Evolutionary conservation across 2,113 vertebrate genomes (phyloP).

Genomic region (Glaucidium brasilianum): DNA sequence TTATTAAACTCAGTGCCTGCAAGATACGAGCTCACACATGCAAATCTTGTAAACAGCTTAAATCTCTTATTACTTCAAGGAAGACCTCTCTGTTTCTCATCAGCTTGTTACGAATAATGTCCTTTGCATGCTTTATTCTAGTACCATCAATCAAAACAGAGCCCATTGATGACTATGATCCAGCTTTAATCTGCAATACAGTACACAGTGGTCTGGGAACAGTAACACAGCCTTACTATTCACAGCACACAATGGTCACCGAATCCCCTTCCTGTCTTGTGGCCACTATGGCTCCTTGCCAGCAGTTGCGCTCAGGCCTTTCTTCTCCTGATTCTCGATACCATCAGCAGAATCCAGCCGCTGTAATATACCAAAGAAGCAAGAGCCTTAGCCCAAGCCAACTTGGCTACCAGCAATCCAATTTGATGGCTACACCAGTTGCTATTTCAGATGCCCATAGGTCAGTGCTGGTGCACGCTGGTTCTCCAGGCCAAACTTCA

Average conservation of each 20-base stretch:
- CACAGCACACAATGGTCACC: constrained; percentile 79
- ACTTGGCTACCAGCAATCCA: constrained; percentile 81
- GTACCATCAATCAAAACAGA: constrained; percentile 97
- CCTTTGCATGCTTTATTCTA: constrained; percentile 73
- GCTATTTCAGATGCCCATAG: constrained; percentile 86
- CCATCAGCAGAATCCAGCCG: constrained; percentile 86
- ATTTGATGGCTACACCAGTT: constrained; percentile 66
- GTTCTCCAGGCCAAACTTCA: constrained; percentile 80
- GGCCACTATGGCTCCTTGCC: constrained; percentile 87
- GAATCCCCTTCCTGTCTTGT: constrained; percentile 85
- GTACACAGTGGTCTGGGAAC: constrained; percentile 85
- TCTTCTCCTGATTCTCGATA: constrained; percentile 82
- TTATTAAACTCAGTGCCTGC: not conserved
- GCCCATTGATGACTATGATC: constrained; percentile 91
- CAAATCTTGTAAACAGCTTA: not conserved
- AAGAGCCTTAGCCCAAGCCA: constrained; percentile 85
- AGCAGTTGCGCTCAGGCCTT: constrained; percentile 83
- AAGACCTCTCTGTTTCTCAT: not conserved
- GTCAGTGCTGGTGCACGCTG: constrained; percentile 90
- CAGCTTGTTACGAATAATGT: not conserved
- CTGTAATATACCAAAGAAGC: constrained; percentile 86
- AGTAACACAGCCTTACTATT: constrained; percentile 86
- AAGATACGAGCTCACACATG: not conserved
- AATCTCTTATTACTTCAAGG: not conserved
- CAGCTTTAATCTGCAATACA: constrained; percentile 82